Evolutionary conservation across 1,140 invertebrate genomes (phyloP).

Genomic region (Adelges cooleyi): DNA sequence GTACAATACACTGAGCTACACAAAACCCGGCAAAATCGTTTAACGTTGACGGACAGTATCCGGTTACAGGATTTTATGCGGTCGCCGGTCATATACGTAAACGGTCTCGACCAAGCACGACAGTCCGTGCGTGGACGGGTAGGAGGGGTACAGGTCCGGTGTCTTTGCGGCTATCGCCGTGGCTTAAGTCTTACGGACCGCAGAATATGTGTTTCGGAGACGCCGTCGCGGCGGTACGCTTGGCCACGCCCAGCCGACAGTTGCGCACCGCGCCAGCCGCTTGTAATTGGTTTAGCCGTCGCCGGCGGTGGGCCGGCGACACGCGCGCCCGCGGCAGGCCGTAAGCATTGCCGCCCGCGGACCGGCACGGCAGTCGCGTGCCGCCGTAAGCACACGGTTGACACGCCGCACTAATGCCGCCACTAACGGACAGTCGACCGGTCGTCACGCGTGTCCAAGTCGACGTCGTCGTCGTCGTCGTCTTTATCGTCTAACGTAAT

Average conservation of each 20-base stretch:
- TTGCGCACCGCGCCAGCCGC: slow-evolving; percentile 13
- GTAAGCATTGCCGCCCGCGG: neutral
- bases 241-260: slow-evolving; percentile 9
- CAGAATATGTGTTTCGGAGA: neutral
- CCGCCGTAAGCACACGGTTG: neutral
- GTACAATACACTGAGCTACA: too few species aligned
- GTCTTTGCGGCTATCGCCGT: too few species aligned
- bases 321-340: neutral
- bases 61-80: too few species aligned
- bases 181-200: too few species aligned
- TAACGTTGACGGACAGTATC: too few species aligned
- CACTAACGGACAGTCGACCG: neutral
- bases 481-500: too few species aligned
- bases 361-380: slow-evolving; percentile 12
- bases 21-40: too few species aligned
- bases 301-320: neutral
- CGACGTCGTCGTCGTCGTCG: neutral
- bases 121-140: too few species aligned
- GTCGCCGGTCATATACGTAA: too few species aligned
- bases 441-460: neutral
- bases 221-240: neutral
- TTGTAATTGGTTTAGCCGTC: slow-evolving; percentile 27
- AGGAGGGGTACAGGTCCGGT: too few species aligned
- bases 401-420: neutral
- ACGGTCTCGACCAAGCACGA: too few species aligned